Evolutionary conservation across 2,113 vertebrate genomes (phyloP).

Genomic region (Larimichthys polyactis): DNA sequence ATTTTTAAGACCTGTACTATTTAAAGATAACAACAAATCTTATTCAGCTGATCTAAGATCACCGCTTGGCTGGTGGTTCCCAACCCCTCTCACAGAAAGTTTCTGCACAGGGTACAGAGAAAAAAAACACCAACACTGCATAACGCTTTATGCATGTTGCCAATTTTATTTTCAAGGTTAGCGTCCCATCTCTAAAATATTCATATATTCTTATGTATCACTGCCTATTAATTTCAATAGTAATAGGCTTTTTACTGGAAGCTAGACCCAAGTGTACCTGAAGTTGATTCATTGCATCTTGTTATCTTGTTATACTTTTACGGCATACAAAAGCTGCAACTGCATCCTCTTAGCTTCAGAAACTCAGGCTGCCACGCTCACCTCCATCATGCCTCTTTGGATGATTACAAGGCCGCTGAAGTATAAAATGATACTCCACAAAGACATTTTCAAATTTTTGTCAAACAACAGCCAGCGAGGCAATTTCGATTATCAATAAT

Average conservation of each 20-base stretch:
- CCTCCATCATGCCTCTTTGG: not conserved
- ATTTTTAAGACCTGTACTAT: not conserved
- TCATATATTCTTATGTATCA: constrained; percentile 17
- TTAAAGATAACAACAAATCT: not conserved
- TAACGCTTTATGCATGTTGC: not conserved
- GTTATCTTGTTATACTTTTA: constrained; percentile 16
- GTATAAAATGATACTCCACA: not conserved
- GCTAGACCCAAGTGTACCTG: constrained; percentile 7
- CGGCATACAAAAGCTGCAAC: constrained; percentile 2
- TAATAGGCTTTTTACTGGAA: not conserved
- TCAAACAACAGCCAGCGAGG: not conserved
- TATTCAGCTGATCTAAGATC: not conserved
- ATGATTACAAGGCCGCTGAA: constrained; percentile 19
- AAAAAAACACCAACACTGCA: too few relatives aligned
- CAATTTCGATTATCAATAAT: not conserved
- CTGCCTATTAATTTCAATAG: constrained; percentile 23
- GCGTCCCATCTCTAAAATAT: constrained; percentile 15
- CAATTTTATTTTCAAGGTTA: constrained; percentile 24
- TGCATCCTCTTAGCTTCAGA: not conserved
- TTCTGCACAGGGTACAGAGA: too few relatives aligned
- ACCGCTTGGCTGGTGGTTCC: not conserved
- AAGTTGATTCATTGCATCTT: constrained; percentile 35
- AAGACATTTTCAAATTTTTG: not conserved
- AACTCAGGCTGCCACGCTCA: not conserved
- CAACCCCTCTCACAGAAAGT: not conserved